These are phyloP conservation scores for Channa striata DNA, from an alignment of 2,797 vertebrate species.

Conservation along the genomic window DNA sequence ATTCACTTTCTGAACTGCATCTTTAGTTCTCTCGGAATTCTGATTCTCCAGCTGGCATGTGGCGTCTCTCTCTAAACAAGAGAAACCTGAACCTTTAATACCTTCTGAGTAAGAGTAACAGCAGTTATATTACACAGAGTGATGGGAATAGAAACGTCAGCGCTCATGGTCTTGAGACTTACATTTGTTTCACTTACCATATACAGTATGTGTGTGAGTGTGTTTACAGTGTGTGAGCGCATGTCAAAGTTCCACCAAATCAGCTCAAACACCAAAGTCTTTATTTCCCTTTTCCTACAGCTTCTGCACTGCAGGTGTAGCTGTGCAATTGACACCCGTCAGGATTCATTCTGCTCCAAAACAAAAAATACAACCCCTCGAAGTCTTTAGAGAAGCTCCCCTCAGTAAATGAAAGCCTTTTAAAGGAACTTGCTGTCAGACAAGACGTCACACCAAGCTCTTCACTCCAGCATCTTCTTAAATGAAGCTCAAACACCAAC, in stretches of 20 bases:
- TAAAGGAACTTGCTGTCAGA: slow-evolving; percentile 56
- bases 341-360: slow-evolving; percentile 18
- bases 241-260: slow-evolving; percentile 60
- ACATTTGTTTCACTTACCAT: slow-evolving; percentile 65
- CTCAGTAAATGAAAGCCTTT: slow-evolving; percentile 26
- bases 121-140: slow-evolving; percentile 67
- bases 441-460: slow-evolving; percentile 64
- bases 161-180: slow-evolving; percentile 61
- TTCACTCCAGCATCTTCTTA: slow-evolving; percentile 38
- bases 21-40: slow-evolving; percentile 22
- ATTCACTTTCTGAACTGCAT: slow-evolving; percentile 21
- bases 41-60: slow-evolving; percentile 42
- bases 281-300: slow-evolving; percentile 29
- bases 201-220: slow-evolving; percentile 61
- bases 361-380: not conserved
- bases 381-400: slow-evolving; percentile 43
- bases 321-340: slow-evolving; percentile 17
- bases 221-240: slow-evolving; percentile 61
- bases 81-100: slow-evolving; percentile 54
- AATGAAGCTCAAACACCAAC: slow-evolving; percentile 37
- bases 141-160: slow-evolving; percentile 67
- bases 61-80: slow-evolving; percentile 43
- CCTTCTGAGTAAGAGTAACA: slow-evolving; percentile 59
- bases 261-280: slow-evolving; percentile 59
- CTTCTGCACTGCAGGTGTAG: slow-evolving; percentile 28